Percentiles rank a stretch among this genome's conserved stretches.
These are phyloP conservation scores for Eupeodes corollae DNA, from an alignment of 1,140 invertebrate genomes.

Conservation along the genomic window DNA sequence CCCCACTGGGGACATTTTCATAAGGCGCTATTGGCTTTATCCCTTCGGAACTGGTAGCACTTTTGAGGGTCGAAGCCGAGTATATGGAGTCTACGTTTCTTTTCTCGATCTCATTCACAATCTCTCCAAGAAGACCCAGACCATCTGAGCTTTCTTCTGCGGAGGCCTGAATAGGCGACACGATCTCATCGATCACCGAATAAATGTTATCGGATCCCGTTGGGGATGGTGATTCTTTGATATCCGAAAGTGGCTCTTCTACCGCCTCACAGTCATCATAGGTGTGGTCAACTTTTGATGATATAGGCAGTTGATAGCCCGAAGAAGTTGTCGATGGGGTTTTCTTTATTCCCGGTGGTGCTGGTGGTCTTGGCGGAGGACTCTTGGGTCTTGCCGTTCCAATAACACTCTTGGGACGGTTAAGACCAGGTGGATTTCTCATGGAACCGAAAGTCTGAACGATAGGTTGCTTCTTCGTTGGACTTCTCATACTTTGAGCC, in stretches of 20 bases:
- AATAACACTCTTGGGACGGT: constrained; percentile 57
- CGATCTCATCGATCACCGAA: constrained; percentile 69
- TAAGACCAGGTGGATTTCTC: constrained; percentile 47
- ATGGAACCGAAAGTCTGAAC: constrained; percentile 73
- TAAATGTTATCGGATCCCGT: constrained; percentile 64
- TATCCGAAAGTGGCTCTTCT: constrained; percentile 48
- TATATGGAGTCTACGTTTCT: constrained; percentile 78
- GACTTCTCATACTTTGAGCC: constrained; percentile 62
- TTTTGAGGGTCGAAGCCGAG: constrained; percentile 54
- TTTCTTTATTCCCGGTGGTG: constrained; percentile 32
- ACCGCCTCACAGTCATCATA: constrained; percentile 69
- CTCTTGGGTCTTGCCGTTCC: constrained; percentile 46
- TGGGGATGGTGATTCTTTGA: constrained; percentile 44
- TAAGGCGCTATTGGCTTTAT: constrained; percentile 16
- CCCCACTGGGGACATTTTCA: constrained; percentile 25
- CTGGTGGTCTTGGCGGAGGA: constrained; percentile 51
- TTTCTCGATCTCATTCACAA: constrained; percentile 75
- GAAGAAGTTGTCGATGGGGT: constrained; percentile 27
- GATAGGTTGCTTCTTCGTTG: constrained; percentile 41
- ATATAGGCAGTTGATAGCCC: constrained; percentile 36
- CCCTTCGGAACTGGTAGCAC: constrained; percentile 46
- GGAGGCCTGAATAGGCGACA: constrained; percentile 36
- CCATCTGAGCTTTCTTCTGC: constrained; percentile 36
- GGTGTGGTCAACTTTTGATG: constrained; percentile 39
- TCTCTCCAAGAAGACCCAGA: constrained; percentile 66